Evolutionary conservation across 1,140 invertebrate species (phyloP), one percentile per base, ranked within the genome.

Genomic region (Bombus pyrosoma): DNA sequence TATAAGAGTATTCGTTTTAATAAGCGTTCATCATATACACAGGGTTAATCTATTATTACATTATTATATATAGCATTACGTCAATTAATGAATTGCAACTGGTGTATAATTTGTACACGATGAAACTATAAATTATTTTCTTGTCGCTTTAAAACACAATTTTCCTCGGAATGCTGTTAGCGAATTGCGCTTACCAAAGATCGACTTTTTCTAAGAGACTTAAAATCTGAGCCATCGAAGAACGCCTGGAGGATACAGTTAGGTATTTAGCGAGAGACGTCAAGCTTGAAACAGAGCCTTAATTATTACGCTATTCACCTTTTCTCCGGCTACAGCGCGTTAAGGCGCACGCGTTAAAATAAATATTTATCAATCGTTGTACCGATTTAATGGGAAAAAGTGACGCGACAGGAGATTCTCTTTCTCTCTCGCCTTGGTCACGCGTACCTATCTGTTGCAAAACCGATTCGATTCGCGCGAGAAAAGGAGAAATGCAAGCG

Each of bases 311-410:
- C 39, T 79, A 6, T 41, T 66, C 15, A 39, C 18, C 15, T 28
- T 66, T 75, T 83, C 32, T 3, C 10, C 41, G 5, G 47, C 47
- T 53, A 22, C 22, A 18, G 47, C 47, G 47, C 47, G 6, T 53
- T 53, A 8, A 53, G 6, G 18, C 18, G 18, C 8, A 43, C 53
- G 72, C 41, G 43, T 3, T 22, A 32, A 34, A 78, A 90, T 91
- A 86, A 89, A 89, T 90, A 90, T 90, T 90, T 89, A 90, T 86
- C 43, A 72, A 85, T 81, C 79, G 34, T 5, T 69, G 82, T 90
- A 72, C 79, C 86, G 12, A 87, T 90, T 90, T 90, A 87, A 34
- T 59, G 69, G 73, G 74, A 88, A 87, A 37, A 86, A 77, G 76
- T 59, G n/a, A 34, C 32, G 28, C 73, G 34, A 6, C 41, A 10